These are phyloP conservation scores for Tiliacea citrago DNA, from an alignment of 2,888 invertebrate species.

Conservation along the genomic window DNA sequence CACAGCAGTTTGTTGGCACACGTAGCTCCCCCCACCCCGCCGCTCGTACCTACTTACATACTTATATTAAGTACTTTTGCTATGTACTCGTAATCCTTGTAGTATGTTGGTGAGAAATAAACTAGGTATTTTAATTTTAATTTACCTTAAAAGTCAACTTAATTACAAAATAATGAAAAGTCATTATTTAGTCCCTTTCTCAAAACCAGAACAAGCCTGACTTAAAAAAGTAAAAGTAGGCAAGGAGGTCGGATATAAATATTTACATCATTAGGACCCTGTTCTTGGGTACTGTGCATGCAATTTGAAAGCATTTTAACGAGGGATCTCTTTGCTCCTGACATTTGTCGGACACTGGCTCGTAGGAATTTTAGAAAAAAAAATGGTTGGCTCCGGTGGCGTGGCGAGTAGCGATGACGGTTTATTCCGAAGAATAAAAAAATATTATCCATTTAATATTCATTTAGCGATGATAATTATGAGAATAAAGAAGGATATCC, in stretches of 20 bases:
- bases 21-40: too few relatives aligned
- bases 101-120: too few relatives aligned
- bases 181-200: background rate
- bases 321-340: constrained; percentile 14
- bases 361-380: constrained; percentile 10
- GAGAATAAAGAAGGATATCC: background rate
- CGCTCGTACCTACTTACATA: too few relatives aligned
- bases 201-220: too few relatives aligned
- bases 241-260: constrained; percentile 38
- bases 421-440: background rate
- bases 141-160: background rate
- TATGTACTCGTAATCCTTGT: too few relatives aligned
- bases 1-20: too few relatives aligned
- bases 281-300: constrained; percentile 26
- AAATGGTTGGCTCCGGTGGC: background rate
- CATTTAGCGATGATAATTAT: background rate
- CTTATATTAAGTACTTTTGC: too few relatives aligned
- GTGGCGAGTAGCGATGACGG: background rate
- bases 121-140: too few relatives aligned
- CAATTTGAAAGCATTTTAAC: constrained; percentile 50
- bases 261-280: constrained; percentile 41
- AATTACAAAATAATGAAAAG: background rate
- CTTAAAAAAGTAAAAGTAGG: constrained; percentile 7
- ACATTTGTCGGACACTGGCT: constrained; percentile 3
- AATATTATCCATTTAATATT: background rate